phyloP scores from a whole-genome alignment of 2,113 vertebrate species.

The Monopterus albus region DNA sequence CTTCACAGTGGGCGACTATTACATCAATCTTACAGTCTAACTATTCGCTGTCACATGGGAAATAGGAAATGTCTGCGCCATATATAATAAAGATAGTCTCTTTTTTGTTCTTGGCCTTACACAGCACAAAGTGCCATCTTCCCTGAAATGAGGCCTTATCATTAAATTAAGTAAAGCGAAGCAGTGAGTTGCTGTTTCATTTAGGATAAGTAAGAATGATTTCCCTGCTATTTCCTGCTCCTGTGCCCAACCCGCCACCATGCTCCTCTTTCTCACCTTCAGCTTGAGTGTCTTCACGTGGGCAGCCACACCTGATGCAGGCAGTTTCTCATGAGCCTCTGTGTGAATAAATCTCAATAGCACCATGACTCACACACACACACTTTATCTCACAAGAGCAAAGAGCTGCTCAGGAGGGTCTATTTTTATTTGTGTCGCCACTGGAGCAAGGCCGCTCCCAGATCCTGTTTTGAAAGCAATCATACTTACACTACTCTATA shows the following conservation, averaged over 20 bases:
- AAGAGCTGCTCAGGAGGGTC: conserved; percentile 12
- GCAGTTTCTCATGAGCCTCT: conserved; percentile 32
- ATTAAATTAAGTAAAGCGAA: neutral
- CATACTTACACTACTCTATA: neutral
- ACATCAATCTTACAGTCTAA: neutral
- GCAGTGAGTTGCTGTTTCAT: conserved; percentile 4
- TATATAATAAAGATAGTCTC: conserved; percentile 33
- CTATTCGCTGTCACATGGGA: conserved; percentile 4
- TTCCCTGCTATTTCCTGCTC: conserved; percentile 49
- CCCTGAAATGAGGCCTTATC: neutral
- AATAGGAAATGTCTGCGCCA: conserved; percentile 19
- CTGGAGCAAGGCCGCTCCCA: neutral
- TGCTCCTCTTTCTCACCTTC: conserved; percentile 42
- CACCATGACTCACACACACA: conserved; percentile 31
- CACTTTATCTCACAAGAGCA: conserved; percentile 39
- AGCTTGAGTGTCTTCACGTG: conserved; percentile 28
- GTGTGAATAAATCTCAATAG: conserved; percentile 39
- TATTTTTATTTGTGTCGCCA: neutral
- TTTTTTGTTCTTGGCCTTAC: neutral
- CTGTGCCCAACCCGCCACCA: conserved; percentile 8
- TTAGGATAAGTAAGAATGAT: conserved; percentile 19
- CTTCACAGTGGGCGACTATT: neutral
- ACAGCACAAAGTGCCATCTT: neutral
- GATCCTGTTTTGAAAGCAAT: neutral
- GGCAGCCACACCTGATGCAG: conserved; percentile 42